Percentiles rank a stretch among this genome's conserved stretches.
These are phyloP conservation scores for Pseudorasbora parva DNA, from an alignment of 2,113 vertebrate species.

Conservation along the genomic window DNA sequence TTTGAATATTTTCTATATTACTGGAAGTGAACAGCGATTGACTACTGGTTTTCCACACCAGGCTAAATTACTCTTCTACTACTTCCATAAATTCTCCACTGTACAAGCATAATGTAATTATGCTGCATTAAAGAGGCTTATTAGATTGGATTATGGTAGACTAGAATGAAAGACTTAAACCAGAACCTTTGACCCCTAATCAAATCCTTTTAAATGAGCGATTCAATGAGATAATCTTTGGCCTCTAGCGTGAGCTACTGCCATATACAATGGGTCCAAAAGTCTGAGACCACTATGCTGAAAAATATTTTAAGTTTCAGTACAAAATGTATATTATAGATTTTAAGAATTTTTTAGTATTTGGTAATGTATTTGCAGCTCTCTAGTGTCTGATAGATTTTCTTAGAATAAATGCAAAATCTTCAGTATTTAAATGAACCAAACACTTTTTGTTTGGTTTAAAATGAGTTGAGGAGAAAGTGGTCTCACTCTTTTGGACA, in stretches of 20 bases:
- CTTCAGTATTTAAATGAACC: background rate
- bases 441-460: too few relatives aligned
- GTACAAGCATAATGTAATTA: conserved; percentile 36
- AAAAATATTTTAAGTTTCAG: background rate
- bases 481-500: background rate
- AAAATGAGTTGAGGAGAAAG: too few relatives aligned
- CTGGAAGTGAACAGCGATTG: background rate
- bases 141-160: conserved; percentile 38
- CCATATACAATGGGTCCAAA: background rate
- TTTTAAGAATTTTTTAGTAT: background rate
- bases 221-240: conserved; percentile 39
- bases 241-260: background rate
- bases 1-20: background rate
- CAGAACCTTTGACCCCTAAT: conserved; percentile 49
- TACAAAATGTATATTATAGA: background rate
- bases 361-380: background rate
- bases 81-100: background rate
- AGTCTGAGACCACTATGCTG: background rate
- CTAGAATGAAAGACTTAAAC: conserved; percentile 39
- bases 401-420: background rate
- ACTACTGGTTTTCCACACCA: background rate
- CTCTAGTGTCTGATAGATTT: background rate
- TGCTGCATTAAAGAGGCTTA: conserved; percentile 24
- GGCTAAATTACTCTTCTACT: background rate
- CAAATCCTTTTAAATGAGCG: conserved; percentile 41